Percentiles rank a stretch among this genome's conserved stretches.
Conservation (phyloP, 2,888 invertebrate species). For the Parnassius smintheus region DNA sequence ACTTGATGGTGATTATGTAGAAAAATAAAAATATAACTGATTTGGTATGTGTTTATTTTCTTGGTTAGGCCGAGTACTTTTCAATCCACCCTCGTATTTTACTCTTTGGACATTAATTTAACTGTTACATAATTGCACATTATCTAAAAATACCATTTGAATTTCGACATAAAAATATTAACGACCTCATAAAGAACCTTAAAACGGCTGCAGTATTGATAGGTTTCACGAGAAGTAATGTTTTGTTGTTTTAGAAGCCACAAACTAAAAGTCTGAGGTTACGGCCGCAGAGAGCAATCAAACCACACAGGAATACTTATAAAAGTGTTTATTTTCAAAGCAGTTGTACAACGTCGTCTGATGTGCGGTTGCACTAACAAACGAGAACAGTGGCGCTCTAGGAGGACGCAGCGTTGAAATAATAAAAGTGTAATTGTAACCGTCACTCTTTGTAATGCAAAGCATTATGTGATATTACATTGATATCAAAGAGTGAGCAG, state of each 20-base stretch:
- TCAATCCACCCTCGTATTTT: too few relatives aligned
- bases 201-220: constrained; percentile 21
- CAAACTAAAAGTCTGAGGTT: constrained; percentile 51
- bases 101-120: too few relatives aligned
- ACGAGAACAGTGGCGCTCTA: neutral
- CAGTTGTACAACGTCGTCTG: constrained; percentile 39
- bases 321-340: constrained; percentile 60
- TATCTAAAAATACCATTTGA: too few relatives aligned
- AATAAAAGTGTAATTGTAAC: neutral
- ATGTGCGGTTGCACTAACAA: too few relatives aligned
- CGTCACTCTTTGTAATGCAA: neutral
- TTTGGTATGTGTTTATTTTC: too few relatives aligned
- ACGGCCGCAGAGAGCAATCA: constrained; percentile 49
- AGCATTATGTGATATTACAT: neutral
- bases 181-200: constrained; percentile 14
- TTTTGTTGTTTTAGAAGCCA: constrained; percentile 43
- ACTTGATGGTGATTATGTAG: too few relatives aligned
- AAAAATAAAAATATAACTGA: too few relatives aligned
- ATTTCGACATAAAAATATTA: constrained; percentile 2
- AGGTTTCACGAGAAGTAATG: constrained; percentile 41
- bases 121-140: too few relatives aligned
- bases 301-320: constrained; percentile 52
- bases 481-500: neutral
- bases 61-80: too few relatives aligned
- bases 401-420: constrained; percentile 2